phyloP scores from a whole-genome alignment of 2,888 invertebrate species.

The Drosophila mimetica region DNA sequence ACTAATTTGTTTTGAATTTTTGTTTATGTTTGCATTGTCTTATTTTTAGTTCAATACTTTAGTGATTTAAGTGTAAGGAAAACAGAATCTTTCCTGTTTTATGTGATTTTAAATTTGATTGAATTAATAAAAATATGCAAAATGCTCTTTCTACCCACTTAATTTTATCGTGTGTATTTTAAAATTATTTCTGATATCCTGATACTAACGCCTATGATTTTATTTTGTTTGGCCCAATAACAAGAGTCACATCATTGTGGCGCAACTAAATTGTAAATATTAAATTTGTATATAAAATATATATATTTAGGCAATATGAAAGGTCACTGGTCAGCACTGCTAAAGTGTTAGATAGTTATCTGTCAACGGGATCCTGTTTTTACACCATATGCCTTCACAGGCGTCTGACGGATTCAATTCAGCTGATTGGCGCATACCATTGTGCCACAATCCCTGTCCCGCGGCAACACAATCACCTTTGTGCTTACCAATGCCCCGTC shows the following conservation, averaged over 20 bases:
- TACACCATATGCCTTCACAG: slow-evolving; percentile 2
- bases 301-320: not conserved
- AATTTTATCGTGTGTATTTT: not conserved
- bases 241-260: too few species aligned
- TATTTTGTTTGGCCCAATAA: not conserved
- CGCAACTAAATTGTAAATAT: too few species aligned
- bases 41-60: too few species aligned
- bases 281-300: too few species aligned
- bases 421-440: slow-evolving; percentile 12
- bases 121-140: not conserved
- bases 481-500: not conserved
- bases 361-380: slow-evolving; percentile 5
- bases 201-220: not conserved
- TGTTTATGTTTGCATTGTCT: not conserved
- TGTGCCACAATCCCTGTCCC: slow-evolving; percentile 6
- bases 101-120: not conserved
- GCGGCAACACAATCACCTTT: slow-evolving; percentile 3
- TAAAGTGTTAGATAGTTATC: slow-evolving; percentile 1
- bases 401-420: slow-evolving; percentile 8
- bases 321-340: slow-evolving; percentile 3
- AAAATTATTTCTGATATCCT: not conserved
- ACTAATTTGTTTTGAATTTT: too few species aligned
- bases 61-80: not conserved
- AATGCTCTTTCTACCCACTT: not conserved
- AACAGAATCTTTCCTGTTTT: not conserved